Evolutionary conservation across 2,888 invertebrate species (phyloP).

Genomic region (Myopa tessellatipennis): DNA sequence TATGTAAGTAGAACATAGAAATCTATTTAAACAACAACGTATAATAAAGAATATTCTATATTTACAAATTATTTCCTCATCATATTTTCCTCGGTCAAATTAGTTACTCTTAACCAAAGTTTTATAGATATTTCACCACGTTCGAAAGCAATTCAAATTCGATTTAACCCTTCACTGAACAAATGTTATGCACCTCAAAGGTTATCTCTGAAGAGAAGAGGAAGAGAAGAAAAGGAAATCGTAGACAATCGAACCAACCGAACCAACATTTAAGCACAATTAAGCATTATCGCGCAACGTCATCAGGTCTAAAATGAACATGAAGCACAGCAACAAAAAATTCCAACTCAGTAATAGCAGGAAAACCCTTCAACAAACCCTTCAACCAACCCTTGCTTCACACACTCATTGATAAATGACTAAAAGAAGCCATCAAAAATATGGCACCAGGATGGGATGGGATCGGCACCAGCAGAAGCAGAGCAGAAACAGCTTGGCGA

Average conservation of each 20-base stretch:
- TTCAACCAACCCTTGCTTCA: neutral
- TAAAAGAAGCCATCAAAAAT: constrained; percentile 27
- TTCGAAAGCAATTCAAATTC: constrained; percentile 12
- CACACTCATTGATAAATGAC: constrained; percentile 13
- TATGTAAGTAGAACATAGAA: too few relatives aligned
- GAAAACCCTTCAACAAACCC: neutral
- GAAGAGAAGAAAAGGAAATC: neutral
- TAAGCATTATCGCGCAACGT: constrained; percentile 28
- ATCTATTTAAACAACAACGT: too few relatives aligned
- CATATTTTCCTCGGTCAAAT: neutral
- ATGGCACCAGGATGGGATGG: constrained; percentile 3
- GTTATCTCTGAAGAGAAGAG: neutral
- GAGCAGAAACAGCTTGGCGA: neutral
- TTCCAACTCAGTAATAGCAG: neutral
- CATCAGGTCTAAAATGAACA: neutral
- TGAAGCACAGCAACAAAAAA: too few relatives aligned
- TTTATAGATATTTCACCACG: constrained; percentile 24
- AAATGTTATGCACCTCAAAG: neutral
- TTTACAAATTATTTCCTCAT: too few relatives aligned
- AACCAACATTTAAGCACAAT: constrained; percentile 29
- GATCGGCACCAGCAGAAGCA: neutral
- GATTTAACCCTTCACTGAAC: constrained; percentile 32
- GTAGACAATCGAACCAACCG: neutral
- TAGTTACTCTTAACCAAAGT: neutral
- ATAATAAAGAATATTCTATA: too few relatives aligned